phyloP scores from a whole-genome alignment of 2,888 invertebrate species.

The Ormia ochracea region DNA sequence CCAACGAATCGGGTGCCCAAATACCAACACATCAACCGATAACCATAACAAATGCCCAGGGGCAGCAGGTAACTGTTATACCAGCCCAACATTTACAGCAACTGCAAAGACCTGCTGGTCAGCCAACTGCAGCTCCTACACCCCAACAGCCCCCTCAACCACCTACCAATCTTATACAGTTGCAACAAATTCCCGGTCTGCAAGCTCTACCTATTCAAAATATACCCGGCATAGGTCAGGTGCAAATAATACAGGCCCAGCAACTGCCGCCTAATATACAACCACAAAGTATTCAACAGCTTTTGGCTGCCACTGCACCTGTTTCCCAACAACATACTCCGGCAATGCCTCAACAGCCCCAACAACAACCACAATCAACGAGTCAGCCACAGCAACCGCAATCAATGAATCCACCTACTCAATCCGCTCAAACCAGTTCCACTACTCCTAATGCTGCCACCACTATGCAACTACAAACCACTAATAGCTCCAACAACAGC shows the following conservation, averaged over 20 bases:
- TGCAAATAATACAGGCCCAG: conserved; percentile 81
- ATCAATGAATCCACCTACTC: conserved; percentile 48
- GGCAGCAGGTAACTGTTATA: conserved; percentile 90
- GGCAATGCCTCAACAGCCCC: conserved; percentile 59
- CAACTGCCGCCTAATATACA: conserved; percentile 76
- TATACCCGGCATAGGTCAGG: conserved; percentile 87
- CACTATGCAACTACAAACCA: conserved; percentile 34
- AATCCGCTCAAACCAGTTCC: conserved; percentile 53
- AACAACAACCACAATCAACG: conserved; percentile 60
- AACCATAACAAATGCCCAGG: conserved; percentile 85
- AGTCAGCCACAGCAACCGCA: conserved; percentile 65
- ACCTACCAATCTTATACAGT: conserved; percentile 71
- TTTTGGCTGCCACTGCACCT: conserved; percentile 63
- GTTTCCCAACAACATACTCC: conserved; percentile 66
- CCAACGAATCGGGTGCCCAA: conserved; percentile 74
- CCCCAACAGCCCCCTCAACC: conserved; percentile 61
- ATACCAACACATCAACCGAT: conserved; percentile 79
- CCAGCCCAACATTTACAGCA: conserved; percentile 82
- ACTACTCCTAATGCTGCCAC: conserved; percentile 34
- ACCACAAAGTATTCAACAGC: conserved; percentile 69
- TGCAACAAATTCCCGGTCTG: conserved; percentile 75
- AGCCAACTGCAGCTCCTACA: conserved; percentile 31
- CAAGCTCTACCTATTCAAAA: conserved; percentile 86
- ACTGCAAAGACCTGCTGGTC: conserved; percentile 68
- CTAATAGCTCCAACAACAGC: conserved; percentile 1